A percentile compares a stretch with the other conserved stretches of the same genome.
Evolutionary conservation across 2,888 invertebrate genomes (phyloP).

Genomic region (Apotomis capreana): DNA sequence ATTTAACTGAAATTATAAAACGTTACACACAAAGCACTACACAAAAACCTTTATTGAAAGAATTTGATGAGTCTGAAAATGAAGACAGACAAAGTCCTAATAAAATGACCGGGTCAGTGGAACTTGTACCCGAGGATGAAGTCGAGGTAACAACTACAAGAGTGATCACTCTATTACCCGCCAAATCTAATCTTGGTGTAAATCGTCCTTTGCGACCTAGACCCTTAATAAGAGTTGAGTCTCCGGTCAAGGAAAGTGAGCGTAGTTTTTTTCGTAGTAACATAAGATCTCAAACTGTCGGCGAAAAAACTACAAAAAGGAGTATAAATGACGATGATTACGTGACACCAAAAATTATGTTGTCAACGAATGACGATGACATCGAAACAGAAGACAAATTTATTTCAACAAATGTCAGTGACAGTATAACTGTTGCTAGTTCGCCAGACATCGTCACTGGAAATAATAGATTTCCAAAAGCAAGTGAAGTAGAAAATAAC

Average conservation of each 20-base stretch:
- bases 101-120: conserved; percentile 74
- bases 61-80: conserved; percentile 51
- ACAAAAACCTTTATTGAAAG: conserved; percentile 47
- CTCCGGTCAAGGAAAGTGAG: conserved; percentile 63
- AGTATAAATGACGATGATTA: conserved; percentile 45
- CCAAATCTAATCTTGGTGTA: conserved; percentile 90
- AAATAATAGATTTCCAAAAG: conserved; percentile 71
- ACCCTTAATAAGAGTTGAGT: conserved; percentile 76
- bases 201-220: conserved; percentile 87
- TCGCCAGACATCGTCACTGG: conserved; percentile 50
- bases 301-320: conserved; percentile 64
- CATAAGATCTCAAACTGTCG: conserved; percentile 58
- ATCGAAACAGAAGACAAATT: conserved; percentile 50
- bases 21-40: conserved; percentile 77
- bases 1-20: conserved; percentile 86
- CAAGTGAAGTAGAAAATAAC: conserved; percentile 57
- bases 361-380: conserved; percentile 49
- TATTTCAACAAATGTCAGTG: conserved; percentile 54
- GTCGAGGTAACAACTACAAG: conserved; percentile 69
- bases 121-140: conserved; percentile 75
- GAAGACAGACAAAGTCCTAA: conserved; percentile 62
- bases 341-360: conserved; percentile 42
- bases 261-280: conserved; percentile 67
- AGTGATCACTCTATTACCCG: conserved; percentile 87
- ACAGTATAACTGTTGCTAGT: conserved; percentile 53